Evolutionary conservation across 2,797 vertebrate genomes (phyloP), one percentile per base, ranked within the genome.

Genomic region (Petrocephalus sullivani): DNA sequence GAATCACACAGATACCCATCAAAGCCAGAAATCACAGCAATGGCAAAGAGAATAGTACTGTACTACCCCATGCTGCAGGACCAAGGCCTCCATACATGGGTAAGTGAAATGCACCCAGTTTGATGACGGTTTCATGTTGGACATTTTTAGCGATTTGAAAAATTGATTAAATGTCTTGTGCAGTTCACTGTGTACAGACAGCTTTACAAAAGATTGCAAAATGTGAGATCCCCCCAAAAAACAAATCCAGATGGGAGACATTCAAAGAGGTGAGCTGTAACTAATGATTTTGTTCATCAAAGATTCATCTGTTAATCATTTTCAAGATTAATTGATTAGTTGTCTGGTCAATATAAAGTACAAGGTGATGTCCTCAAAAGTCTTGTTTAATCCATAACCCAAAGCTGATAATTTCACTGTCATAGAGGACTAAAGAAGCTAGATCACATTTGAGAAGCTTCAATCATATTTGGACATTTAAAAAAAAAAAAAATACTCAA

Each of bases 11-110:
- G 86, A 89, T 91, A 90, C 89, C 89, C 84, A 61, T 89, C 90
- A 89, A 91, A 91, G 12, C 90, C 88, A 86, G 87, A 92, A 89
- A 85, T 91, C 1, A 91, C 88, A 88, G 91, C 89, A 19, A 90
- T 91, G 91, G 89, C 89, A 89, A 91, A 91, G 67, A 91, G 23
- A 87, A 91, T 91, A 61, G 89, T 91, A 46, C 85, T 6, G 64
- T 90, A 90, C 86, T 91, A 90, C 86, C 90, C 90, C 71, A 91
- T 91, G 91, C 87, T 91, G 10, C 92, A 92, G 88, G 92, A 90
- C 54, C 14, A 57, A 57, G 21, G 9, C 51, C 86, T 54, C 0
- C 88, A 89, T 88, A 16, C 88, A 89, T 90, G 89, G 89, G 90
- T 90, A 88, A 57, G 90, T 91, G 78, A 89, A 88, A 88, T 89